phyloP scores from a whole-genome alignment of 2,888 invertebrate species.

The Cosmorhoe ocellata region DNA sequence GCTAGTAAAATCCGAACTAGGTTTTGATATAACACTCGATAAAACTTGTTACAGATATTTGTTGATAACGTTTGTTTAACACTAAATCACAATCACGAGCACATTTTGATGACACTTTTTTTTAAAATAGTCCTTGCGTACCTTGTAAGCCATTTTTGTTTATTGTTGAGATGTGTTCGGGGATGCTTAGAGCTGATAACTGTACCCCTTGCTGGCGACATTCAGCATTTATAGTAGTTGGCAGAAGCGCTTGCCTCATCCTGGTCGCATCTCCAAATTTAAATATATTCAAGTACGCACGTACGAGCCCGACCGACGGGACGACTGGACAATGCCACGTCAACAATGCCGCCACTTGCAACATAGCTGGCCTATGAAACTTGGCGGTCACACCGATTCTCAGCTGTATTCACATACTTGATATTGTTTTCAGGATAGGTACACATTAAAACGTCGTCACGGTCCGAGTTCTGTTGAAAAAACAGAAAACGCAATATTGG shows the following conservation, averaged over 20 bases:
- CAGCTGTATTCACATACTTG: constrained; percentile 51
- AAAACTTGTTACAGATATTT: too few relatives aligned
- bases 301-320: constrained; percentile 67
- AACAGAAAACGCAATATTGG: background rate
- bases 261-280: constrained; percentile 80
- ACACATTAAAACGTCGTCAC: constrained; percentile 47
- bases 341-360: constrained; percentile 76
- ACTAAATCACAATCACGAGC: constrained; percentile 24
- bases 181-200: constrained; percentile 67
- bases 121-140: constrained; percentile 48
- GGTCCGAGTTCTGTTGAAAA: constrained; percentile 38
- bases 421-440: constrained; percentile 54
- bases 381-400: constrained; percentile 68
- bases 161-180: constrained; percentile 61
- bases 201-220: constrained; percentile 65
- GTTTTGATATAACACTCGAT: too few relatives aligned
- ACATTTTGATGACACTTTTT: constrained; percentile 35
- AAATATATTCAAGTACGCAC: constrained; percentile 82
- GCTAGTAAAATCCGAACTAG: constrained; percentile 5
- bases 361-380: constrained; percentile 64
- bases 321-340: constrained; percentile 74
- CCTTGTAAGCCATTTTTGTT: constrained; percentile 74
- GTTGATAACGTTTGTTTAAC: constrained; percentile 16
- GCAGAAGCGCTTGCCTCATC: constrained; percentile 70
- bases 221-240: constrained; percentile 70